A percentile compares a stretch with the other conserved stretches of the same genome.
phyloP scores from a whole-genome alignment of 2,888 invertebrate genomes.

The Papilio elwesi region DNA sequence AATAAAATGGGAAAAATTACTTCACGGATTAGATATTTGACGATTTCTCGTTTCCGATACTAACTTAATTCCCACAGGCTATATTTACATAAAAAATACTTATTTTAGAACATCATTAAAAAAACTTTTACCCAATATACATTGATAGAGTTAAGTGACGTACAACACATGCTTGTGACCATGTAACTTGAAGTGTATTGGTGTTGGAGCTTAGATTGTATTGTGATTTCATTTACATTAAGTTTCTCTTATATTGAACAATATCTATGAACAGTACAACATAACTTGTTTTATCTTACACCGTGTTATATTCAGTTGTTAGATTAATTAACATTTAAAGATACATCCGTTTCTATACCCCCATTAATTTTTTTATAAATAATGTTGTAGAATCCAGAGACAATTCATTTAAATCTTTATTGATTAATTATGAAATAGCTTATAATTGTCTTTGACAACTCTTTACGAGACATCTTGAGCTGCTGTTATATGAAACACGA shows the following conservation, averaged over 20 bases:
- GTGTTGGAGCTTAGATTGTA: slow-evolving; percentile 33
- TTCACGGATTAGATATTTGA: slow-evolving; percentile 11
- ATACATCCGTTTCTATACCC: not conserved
- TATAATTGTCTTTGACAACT: not conserved
- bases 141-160: slow-evolving; percentile 24
- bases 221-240: slow-evolving; percentile 28
- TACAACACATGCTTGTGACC: slow-evolving; percentile 37
- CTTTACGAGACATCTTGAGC: not conserved
- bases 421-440: not conserved
- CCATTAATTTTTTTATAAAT: not conserved
- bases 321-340: not conserved
- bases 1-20: not conserved
- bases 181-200: slow-evolving; percentile 25
- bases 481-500: slow-evolving; percentile 5
- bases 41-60: slow-evolving; percentile 5
- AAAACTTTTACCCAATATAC: slow-evolving; percentile 23
- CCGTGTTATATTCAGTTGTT: not conserved
- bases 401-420: not conserved
- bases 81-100: slow-evolving; percentile 34
- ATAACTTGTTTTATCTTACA: too few relatives aligned
- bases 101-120: slow-evolving; percentile 8
- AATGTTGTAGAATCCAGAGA: not conserved
- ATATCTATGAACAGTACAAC: too few relatives aligned
- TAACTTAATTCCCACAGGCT: slow-evolving; percentile 17
- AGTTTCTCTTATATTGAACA: slow-evolving; percentile 6